Conservation (phyloP, 1,140 invertebrate species). For the Drosophila pandora region DNA sequence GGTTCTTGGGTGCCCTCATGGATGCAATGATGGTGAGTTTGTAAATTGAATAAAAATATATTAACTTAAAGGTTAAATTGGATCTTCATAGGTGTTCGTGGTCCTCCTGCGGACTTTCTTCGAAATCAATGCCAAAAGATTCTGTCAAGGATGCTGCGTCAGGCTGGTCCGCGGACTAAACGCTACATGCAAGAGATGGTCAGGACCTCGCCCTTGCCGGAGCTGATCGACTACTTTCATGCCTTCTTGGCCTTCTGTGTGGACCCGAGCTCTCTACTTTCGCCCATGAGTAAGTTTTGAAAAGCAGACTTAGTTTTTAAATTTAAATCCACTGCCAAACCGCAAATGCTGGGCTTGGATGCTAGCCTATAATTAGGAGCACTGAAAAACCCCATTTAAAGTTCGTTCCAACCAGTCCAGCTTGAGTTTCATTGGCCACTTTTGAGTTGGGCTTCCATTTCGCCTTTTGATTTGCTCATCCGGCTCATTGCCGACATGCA, state of each 20-base stretch:
- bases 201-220: constrained; percentile 89
- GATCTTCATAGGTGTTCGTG: constrained; percentile 87
- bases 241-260: constrained; percentile 97
- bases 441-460: constrained; percentile 40
- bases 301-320: background rate
- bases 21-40: constrained; percentile 86
- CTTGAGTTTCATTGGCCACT: constrained; percentile 45
- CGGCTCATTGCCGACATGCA: background rate
- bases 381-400: constrained; percentile 37
- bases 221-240: constrained; percentile 97
- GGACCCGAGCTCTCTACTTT: constrained; percentile 92
- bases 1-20: constrained; percentile 96
- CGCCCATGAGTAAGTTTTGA: constrained; percentile 91
- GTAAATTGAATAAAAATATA: background rate
- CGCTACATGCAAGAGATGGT: constrained; percentile 92
- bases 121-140: constrained; percentile 94
- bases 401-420: constrained; percentile 30
- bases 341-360: constrained; percentile 42
- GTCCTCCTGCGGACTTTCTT: constrained; percentile 94
- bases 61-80: constrained; percentile 22
- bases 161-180: constrained; percentile 89
- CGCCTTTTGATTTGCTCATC: constrained; percentile 49
- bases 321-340: background rate
- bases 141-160: constrained; percentile 89
- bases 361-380: constrained; percentile 36